Evolutionary conservation across 1,140 invertebrate species (phyloP).

Genomic region (Steinernema khuongi): DNA sequence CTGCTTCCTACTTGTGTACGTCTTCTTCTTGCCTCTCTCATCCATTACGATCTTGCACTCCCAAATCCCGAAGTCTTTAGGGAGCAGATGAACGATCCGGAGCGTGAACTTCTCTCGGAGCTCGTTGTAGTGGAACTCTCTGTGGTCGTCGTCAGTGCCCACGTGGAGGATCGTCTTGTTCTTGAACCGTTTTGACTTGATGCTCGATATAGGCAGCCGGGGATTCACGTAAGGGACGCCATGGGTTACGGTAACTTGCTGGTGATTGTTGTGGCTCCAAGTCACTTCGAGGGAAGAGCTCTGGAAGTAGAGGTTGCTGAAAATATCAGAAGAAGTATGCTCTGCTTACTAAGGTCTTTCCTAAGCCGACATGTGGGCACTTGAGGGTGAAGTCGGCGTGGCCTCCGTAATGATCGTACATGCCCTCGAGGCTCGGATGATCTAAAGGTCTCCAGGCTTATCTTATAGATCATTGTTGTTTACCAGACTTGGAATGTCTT

Average conservation of each 20-base stretch:
- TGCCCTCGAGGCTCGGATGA: no score
- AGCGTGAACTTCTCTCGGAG: not conserved
- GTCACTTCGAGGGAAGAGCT: not conserved
- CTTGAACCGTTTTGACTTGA: not conserved
- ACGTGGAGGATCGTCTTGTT: not conserved
- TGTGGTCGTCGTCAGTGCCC: not conserved
- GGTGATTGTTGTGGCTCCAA: not conserved
- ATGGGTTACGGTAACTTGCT: slow-evolving; percentile 4
- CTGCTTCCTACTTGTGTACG: not conserved
- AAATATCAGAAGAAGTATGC: no score
- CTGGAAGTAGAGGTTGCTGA: not conserved
- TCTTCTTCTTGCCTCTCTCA: not conserved
- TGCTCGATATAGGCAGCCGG: not conserved
- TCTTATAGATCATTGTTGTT: not conserved
- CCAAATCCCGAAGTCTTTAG: not conserved
- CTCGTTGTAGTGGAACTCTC: slow-evolving; percentile 11
- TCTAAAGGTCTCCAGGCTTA: not conserved
- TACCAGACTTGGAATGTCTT: not conserved
- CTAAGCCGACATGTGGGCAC: not conserved
- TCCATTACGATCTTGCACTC: not conserved
- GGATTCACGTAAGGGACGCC: not conserved
- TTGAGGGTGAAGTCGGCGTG: not conserved
- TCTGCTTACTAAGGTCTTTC: not conserved
- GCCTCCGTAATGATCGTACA: not conserved
- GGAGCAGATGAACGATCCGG: not conserved